Evolutionary conservation across 2,113 vertebrate genomes (phyloP), one percentile per base, ranked within the genome.

Genomic region (Sprattus sprattus): DNA sequence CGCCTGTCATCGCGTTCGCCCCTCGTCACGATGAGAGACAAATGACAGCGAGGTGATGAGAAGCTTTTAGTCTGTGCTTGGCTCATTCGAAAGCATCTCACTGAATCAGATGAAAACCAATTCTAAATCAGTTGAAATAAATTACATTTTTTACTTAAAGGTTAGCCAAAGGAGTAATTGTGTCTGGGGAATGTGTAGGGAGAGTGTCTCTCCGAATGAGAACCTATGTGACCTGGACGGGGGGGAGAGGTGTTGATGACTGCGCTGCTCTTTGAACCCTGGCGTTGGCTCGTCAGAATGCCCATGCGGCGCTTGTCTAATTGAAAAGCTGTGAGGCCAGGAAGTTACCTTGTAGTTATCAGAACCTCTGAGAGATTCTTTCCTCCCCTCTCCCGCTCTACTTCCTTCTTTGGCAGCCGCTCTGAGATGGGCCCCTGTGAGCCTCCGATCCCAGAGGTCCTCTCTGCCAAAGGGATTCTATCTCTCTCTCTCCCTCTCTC

Each of bases 311-410:
- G 18, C 47, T 8, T 82, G 28, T 47, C 18, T 81, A n/a, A 81
- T 84, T 84, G 52, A 67, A 64, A 81, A n/a, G 25, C 85, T 82
- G 82, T 25, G n/a, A 32, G 44, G n/a, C 81, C 81, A 60, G 84
- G 81, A 85, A 83, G 50, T 85, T 83, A 81, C 71, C 81, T 80
- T 60, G 84, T 81, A 45, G 83, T 82, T 84, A 82, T 86, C 85
- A 54, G 83, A 82, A 50, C 45, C 39, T 47, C 60, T 78, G 46
- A 6, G 9, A 71, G n/a, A 0, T 71, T 28, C 10, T 6, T 32
- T 28, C 88, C 82, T 81, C 11, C 20, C 52, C 83, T 54, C 32
- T 39, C 32, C 71, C 71, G n/a, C 64, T 71, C 52, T 16, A 52
- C 60, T 87, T 86, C 88, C 85, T 83, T 15, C 20, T 50, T 83